Conservation (phyloP, 2,113 vertebrate species). For the Emydura subglobosa region DNA sequence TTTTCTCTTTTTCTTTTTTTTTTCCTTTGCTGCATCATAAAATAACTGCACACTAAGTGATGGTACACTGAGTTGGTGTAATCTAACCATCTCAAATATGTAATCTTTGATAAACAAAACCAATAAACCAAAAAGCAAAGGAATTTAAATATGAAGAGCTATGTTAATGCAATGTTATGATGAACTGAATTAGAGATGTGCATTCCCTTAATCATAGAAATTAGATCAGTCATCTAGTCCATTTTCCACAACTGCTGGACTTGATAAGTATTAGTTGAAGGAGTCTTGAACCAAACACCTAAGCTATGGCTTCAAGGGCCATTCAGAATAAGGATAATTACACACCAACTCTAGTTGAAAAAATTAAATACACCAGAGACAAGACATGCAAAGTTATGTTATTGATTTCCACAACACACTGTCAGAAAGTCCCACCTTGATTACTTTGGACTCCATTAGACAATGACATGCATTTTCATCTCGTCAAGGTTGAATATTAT, state of each 20-base stretch:
- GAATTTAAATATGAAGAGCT: neutral
- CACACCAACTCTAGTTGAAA: neutral
- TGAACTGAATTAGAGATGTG: neutral
- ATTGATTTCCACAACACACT: neutral
- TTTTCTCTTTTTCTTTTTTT: neutral
- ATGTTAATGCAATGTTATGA: neutral
- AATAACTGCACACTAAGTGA: neutral
- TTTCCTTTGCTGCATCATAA: neutral
- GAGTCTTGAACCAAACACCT: neutral
- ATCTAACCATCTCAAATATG: neutral
- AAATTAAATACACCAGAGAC: neutral
- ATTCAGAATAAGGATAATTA: neutral
- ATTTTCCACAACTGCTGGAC: constrained; percentile 1
- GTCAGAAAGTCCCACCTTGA: neutral
- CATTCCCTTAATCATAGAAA: neutral
- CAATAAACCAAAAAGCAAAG: neutral
- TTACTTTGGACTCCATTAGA: neutral
- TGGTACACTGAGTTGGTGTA: neutral
- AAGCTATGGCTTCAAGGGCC: neutral
- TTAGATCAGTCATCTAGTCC: neutral
- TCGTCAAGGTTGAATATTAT: neutral
- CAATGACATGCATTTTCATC: neutral
- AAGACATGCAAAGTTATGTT: accelerated
- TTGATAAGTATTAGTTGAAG: neutral
- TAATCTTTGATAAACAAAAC: neutral